Percentiles rank a stretch among this genome's conserved stretches.
phyloP scores from a whole-genome alignment of 2,888 invertebrate genomes.

The Leuctra nigra region DNA sequence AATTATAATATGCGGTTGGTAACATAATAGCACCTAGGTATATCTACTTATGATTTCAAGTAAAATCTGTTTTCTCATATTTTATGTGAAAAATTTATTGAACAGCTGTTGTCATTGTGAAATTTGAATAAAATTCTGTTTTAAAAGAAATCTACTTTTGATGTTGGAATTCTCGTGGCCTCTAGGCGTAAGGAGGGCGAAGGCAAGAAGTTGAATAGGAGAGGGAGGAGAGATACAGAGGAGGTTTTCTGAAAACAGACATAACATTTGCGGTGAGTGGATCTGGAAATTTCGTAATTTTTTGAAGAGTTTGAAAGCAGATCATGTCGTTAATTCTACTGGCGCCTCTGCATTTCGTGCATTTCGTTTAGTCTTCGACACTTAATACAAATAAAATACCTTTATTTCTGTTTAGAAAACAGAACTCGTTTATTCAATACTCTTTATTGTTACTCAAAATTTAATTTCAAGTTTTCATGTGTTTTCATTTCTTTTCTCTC shows the following conservation, averaged over 20 bases:
- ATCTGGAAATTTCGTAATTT: conserved; percentile 1
- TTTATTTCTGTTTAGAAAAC: neutral
- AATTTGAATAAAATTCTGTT: too few species aligned
- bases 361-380: neutral
- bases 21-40: too few species aligned
- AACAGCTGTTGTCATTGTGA: too few species aligned
- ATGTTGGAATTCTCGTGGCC: too few species aligned
- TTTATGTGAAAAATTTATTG: too few species aligned
- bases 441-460: conserved; percentile 1
- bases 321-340: conserved; percentile 1
- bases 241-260: neutral
- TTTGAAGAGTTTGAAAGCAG: neutral
- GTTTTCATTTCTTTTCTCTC: neutral
- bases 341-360: conserved; percentile 1
- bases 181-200: too few species aligned
- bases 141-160: too few species aligned
- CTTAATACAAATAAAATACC: neutral
- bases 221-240: too few species aligned
- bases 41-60: too few species aligned
- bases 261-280: conserved; percentile 8
- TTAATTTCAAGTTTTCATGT: conserved; percentile 5
- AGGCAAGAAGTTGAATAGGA: too few species aligned
- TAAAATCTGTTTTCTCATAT: too few species aligned
- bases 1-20: too few species aligned
- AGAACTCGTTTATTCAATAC: neutral